phyloP scores from a whole-genome alignment of 1,140 invertebrate genomes.

The Solenopsis invicta region DNA sequence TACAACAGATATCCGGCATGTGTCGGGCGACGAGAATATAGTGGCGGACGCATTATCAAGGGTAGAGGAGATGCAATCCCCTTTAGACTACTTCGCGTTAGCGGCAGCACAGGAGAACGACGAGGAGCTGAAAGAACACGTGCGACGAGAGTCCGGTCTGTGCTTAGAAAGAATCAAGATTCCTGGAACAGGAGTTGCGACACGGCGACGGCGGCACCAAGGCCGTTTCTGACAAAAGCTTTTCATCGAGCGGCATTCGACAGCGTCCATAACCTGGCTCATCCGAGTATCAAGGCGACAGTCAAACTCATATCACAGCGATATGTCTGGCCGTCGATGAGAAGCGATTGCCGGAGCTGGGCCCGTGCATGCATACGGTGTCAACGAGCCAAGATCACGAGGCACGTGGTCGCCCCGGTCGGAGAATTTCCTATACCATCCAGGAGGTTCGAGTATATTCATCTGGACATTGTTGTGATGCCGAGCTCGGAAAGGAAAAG shows the following conservation, averaged over 20 bases:
- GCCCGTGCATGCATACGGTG: not conserved
- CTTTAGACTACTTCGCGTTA: too few relatives aligned
- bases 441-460: too few relatives aligned
- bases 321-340: not conserved
- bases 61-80: too few relatives aligned
- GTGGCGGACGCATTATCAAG: not conserved
- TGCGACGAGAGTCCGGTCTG: too few relatives aligned
- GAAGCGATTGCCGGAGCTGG: not conserved
- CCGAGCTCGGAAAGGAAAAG: not conserved
- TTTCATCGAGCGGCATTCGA: not conserved
- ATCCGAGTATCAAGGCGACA: not conserved
- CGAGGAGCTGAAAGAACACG: not conserved
- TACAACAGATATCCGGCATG: not conserved
- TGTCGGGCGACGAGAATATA: accelerated
- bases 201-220: not conserved
- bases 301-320: not conserved
- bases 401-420: not conserved
- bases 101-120: too few relatives aligned
- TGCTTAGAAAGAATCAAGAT: too few relatives aligned
- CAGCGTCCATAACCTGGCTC: not conserved
- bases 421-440: not conserved
- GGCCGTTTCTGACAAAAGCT: not conserved
- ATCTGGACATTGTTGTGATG: not conserved
- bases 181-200: too few relatives aligned
- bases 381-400: not conserved